These are phyloP conservation scores for Catharus minimus DNA, from an alignment of 2,113 vertebrate species.

Conservation along the genomic window DNA sequence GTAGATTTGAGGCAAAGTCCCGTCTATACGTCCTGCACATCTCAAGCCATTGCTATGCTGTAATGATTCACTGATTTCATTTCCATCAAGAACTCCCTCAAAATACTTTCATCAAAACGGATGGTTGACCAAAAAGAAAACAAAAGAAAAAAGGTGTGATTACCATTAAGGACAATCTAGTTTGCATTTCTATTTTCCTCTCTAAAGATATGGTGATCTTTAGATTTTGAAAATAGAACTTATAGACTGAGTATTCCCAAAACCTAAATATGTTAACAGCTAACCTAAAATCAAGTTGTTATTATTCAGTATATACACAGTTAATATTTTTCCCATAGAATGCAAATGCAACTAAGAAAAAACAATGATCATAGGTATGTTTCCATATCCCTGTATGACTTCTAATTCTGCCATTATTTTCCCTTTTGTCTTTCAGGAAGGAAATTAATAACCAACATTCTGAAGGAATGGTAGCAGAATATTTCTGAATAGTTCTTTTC, in stretches of 20 bases:
- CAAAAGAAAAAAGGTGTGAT: conserved; percentile 54
- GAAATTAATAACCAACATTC: background rate
- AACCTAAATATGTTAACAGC: background rate
- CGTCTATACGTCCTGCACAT: conserved; percentile 70
- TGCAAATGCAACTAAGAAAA: background rate
- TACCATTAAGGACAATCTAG: conserved; percentile 41
- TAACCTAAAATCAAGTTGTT: background rate
- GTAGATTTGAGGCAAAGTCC: conserved; percentile 81
- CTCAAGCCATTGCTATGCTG: conserved; percentile 76
- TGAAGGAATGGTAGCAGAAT: background rate
- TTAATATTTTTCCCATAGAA: background rate
- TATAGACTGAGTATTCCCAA: background rate
- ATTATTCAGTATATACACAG: background rate
- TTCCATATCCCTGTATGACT: background rate
- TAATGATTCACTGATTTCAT: conserved; percentile 79
- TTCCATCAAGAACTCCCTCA: conserved; percentile 78
- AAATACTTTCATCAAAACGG: conserved; percentile 76
- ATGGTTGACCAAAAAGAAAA: conserved; percentile 67
- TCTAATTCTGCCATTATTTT: background rate
- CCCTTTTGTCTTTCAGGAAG: background rate
- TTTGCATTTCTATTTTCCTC: conserved; percentile 27
- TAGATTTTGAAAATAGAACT: conserved; percentile 49
- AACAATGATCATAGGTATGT: background rate
- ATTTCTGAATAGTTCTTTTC: background rate
- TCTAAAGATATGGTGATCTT: conserved; percentile 35